Conservation (phyloP, 2,888 invertebrate species). For the Gibbula magus region DNA sequence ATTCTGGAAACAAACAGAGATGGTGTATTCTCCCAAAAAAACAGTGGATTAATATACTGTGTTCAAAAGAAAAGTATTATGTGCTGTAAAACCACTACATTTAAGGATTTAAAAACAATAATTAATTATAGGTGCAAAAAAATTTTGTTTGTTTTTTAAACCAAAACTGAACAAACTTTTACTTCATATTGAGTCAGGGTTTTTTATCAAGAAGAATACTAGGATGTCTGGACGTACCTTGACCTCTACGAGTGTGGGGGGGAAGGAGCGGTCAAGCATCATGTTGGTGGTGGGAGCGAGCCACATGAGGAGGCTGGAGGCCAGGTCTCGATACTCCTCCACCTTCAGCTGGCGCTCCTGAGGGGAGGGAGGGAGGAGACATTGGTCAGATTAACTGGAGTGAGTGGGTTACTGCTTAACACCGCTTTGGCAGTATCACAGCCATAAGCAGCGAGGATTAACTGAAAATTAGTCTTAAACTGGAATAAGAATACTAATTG, state of each 20-base stretch:
- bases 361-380: conserved; percentile 23
- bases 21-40: no score
- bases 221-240: conserved; percentile 80
- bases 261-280: conserved; percentile 92
- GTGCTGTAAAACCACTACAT: not conserved
- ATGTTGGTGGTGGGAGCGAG: conserved; percentile 90
- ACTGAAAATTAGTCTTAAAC: no score
- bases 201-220: not conserved
- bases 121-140: not conserved
- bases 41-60: no score
- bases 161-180: no score
- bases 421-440: no score
- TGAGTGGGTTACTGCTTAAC: no score
- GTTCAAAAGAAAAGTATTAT: not conserved
- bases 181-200: not conserved
- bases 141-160: not conserved
- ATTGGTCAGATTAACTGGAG: no score
- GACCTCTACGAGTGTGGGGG: conserved; percentile 94
- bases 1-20: conserved; percentile 59
- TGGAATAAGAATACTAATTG: no score
- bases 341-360: conserved; percentile 84
- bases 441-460: no score
- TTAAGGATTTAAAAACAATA: not conserved
- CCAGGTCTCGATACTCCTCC: conserved; percentile 92
- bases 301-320: conserved; percentile 91